Conservation (phyloP, 2,797 vertebrate genomes). For the Furcifer pardalis region DNA sequence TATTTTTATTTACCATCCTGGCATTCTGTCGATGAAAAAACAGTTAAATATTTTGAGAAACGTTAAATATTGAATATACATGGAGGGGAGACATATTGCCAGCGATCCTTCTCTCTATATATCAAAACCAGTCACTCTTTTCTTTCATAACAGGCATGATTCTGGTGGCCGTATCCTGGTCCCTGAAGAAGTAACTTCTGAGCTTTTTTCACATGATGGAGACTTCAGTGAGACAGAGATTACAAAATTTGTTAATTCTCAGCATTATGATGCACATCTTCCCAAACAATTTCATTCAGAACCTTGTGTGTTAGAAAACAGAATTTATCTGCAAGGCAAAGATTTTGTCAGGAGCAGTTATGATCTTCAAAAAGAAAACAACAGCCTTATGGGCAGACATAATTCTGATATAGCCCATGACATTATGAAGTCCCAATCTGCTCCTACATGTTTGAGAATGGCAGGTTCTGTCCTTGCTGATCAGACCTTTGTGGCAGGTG, state of each 20-base stretch:
- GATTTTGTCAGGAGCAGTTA: not conserved
- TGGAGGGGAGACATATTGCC: too few species aligned
- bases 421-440: slow-evolving; percentile 9
- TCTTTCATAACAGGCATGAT: slow-evolving; percentile 24
- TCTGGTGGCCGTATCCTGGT: not conserved
- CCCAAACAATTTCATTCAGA: not conserved
- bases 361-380: not conserved
- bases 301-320: slow-evolving; percentile 26
- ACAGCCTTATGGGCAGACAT: slow-evolving; percentile 1
- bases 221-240: not conserved
- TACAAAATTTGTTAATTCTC: slow-evolving; percentile 6
- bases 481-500: not conserved
- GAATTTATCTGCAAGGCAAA: not conserved
- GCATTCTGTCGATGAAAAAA: not conserved
- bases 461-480: not conserved
- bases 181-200: not conserved
- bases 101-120: not conserved
- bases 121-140: not conserved
- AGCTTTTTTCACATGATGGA: not conserved
- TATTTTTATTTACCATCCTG: not conserved
- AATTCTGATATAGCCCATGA: not conserved
- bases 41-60: not conserved
- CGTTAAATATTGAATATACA: not conserved
- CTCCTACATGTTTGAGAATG: not conserved
- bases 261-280: not conserved